A percentile compares a stretch with the other conserved stretches of the same genome.
Conservation (phyloP, 2,113 vertebrate species). For the Dascyllus trimaculatus region DNA sequence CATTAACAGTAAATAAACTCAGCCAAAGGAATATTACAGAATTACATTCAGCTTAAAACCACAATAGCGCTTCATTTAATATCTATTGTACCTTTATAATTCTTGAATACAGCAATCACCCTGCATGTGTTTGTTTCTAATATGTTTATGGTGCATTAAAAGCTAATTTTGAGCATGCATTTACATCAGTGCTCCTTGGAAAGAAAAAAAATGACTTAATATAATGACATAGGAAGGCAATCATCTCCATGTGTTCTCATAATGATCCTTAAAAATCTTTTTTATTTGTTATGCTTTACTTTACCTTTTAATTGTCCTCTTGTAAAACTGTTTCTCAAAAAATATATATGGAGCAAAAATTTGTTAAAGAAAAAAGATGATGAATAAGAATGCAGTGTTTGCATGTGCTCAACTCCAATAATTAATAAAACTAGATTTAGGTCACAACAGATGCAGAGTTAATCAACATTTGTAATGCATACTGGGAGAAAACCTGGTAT, state of each 20-base stretch:
- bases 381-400: conserved; percentile 5
- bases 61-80: not conserved
- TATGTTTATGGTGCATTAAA: too few species aligned
- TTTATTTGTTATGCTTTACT: not conserved
- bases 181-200: not conserved
- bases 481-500: conserved; percentile 16
- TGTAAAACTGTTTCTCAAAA: not conserved
- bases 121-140: too few species aligned
- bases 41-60: not conserved
- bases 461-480: conserved; percentile 53
- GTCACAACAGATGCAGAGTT: conserved; percentile 36
- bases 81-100: not conserved
- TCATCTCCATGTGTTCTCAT: not conserved
- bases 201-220: not conserved
- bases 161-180: not conserved
- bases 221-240: conserved; percentile 13
- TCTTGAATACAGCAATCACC: not conserved
- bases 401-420: conserved; percentile 16
- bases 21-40: too few species aligned
- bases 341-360: conserved; percentile 8
- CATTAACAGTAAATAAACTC: too few species aligned
- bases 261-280: not conserved
- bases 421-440: conserved; percentile 46
- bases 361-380: not conserved
- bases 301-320: not conserved